Conservation (phyloP, 92 coral and sea anemone species). For the Heteractis magnifica region DNA sequence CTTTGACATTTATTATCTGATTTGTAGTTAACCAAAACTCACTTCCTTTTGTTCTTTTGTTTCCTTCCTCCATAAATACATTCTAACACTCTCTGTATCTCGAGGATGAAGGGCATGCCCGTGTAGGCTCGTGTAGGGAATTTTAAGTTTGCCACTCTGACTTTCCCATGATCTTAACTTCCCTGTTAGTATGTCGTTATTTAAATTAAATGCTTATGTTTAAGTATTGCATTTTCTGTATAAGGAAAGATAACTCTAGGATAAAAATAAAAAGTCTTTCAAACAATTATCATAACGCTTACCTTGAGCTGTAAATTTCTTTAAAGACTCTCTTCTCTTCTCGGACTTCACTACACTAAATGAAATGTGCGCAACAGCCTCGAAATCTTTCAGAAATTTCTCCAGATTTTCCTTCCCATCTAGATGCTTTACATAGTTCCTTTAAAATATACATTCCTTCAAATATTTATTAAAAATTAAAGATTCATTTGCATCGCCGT, state of each 20-base stretch:
- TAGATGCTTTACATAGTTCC: slow-evolving; percentile 1
- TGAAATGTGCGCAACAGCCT: background rate
- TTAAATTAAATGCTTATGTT: background rate
- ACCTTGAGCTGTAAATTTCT: slow-evolving; percentile 2
- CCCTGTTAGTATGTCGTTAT: background rate
- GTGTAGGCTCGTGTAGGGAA: no score
- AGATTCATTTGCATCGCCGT: background rate
- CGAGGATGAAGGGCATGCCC: slow-evolving; percentile 7
- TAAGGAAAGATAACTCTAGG: background rate
- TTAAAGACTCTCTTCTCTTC: background rate
- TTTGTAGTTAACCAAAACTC: no score
- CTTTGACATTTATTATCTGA: no score
- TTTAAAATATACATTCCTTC: slow-evolving; percentile 3
- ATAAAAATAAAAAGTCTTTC: background rate
- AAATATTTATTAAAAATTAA: slow-evolving; percentile 3
- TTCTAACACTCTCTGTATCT: slow-evolving; percentile 1
- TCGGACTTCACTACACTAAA: slow-evolving; percentile 15
- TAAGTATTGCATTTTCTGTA: background rate
- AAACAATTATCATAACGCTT: background rate
- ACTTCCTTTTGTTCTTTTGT: background rate
- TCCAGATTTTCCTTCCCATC: slow-evolving; percentile 5
- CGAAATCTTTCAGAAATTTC: background rate
- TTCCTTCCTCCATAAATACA: slow-evolving; percentile 12
- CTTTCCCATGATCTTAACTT: background rate
- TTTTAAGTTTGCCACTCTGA: background rate